Conservation (phyloP, 92 coral and sea anemone species). For the Heliopora coerulea region DNA sequence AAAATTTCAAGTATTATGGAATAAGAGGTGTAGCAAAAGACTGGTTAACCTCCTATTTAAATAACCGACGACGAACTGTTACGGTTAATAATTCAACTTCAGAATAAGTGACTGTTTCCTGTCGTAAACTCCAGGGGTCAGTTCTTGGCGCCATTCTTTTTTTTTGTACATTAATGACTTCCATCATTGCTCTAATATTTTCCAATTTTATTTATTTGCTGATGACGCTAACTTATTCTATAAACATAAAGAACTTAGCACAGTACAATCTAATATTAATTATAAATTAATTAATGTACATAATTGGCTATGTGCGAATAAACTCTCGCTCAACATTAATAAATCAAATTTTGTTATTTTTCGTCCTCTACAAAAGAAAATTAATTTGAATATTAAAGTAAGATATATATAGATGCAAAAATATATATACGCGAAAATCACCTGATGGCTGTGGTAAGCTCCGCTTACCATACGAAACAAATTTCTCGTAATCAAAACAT, state of each 20-base stretch:
- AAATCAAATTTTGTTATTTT: slow-evolving; percentile 52
- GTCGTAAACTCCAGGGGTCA: slow-evolving; percentile 56
- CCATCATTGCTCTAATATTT: slow-evolving; percentile 31
- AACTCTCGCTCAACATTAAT: slow-evolving; percentile 45
- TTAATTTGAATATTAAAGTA: neutral
- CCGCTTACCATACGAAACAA: too few species aligned
- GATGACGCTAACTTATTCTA: slow-evolving; percentile 41
- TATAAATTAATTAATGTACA: neutral
- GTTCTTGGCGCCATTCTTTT: slow-evolving; percentile 54
- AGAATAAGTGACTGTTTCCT: slow-evolving; percentile 15
- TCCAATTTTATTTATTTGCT: slow-evolving; percentile 58
- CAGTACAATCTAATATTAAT: neutral
- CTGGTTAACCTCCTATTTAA: slow-evolving; percentile 13
- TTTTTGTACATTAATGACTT: slow-evolving; percentile 50
- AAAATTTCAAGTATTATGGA: neutral
- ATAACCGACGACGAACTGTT: neutral
- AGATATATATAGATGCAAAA: too few species aligned
- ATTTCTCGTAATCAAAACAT: too few species aligned
- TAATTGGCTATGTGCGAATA: slow-evolving; percentile 51
- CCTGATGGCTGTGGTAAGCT: too few species aligned
- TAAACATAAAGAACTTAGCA: neutral
- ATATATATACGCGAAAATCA: too few species aligned
- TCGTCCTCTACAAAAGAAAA: slow-evolving; percentile 46
- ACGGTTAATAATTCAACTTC: slow-evolving; percentile 26
- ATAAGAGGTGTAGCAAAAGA: slow-evolving; percentile 11